Base-by-base conservation (phyloP, 1,140 invertebrate species). In the Drosophila eugracilis region DNA sequence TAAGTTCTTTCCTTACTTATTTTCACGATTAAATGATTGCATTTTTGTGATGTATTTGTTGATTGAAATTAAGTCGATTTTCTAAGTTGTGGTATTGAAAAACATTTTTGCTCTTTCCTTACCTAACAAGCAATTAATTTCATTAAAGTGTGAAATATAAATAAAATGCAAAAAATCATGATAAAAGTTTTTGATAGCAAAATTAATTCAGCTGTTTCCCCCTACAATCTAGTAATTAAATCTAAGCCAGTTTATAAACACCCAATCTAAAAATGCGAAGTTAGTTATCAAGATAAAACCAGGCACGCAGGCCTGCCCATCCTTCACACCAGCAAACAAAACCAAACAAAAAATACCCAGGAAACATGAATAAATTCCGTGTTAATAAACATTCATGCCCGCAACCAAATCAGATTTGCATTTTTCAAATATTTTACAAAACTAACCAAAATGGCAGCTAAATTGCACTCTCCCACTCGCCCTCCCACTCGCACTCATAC, bases 341-440 rank as follows among this genome's bases (percentile, higher is more conserved):
- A n/a, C n/a, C n/a, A n/a, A n/a, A n/a, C n/a, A n/a, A n/a, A n/a
- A n/a, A n/a, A n/a, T n/a, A n/a, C n/a, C n/a, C 7, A 36, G 37
- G 28, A 67, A 67, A 44, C 39, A 34, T 52, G 37, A 67, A 67
- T 67, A 53, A 34, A 67, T 67, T 67, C 47, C 45, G 37, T 67
- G 65, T 67, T 67, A 67, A 67, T 67, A 67, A 67, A 70, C 50
- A 69, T 71, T 71, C 42, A 49, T 65, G 41, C 24, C 32, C 44
- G 24, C 45, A 60, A 45, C 44, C 17, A 48, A 59, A 60, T 59
- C 53, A 58, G 54, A 71, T 72, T 59, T 72, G 53, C 66, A 72
- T 59, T 73, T 62, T 73, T 73, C 55, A 73, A 62, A 73, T 62
- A 73, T 73, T 74, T 63, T 54, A 53, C 57, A 74, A 44, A 72